These are phyloP conservation scores for Anoplopoma fimbria DNA, from an alignment of 2,113 vertebrate genomes.

Conservation along the genomic window DNA sequence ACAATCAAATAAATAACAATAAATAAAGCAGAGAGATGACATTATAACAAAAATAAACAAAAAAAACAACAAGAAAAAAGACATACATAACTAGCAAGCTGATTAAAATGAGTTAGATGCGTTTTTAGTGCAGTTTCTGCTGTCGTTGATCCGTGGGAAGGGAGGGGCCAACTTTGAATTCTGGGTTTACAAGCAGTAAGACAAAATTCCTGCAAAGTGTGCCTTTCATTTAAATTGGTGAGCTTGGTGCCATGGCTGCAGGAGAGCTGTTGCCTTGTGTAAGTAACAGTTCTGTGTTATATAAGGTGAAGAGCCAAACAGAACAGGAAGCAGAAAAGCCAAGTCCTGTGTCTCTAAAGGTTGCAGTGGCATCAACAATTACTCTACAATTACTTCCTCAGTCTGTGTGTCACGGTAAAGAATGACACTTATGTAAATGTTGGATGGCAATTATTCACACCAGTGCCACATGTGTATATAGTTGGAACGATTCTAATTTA, in stretches of 20 bases:
- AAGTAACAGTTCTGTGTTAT: conserved; percentile 34
- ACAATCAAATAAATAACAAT: too few relatives aligned
- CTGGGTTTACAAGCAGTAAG: background rate
- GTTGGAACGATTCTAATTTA: background rate
- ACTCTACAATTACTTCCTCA: conserved; percentile 34
- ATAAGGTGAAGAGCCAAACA: conserved; percentile 21
- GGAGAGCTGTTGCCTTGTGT: conserved; percentile 6
- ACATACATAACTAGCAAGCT: too few relatives aligned
- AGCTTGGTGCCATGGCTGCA: background rate
- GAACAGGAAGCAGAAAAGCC: conserved; percentile 27
- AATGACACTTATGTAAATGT: conserved; percentile 15
- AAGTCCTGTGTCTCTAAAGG: conserved; percentile 4
- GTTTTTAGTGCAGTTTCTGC: too few relatives aligned
- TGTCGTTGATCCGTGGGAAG: background rate
- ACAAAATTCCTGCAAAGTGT: background rate
- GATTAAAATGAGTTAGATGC: too few relatives aligned
- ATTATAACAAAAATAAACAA: too few relatives aligned
- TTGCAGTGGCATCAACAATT: conserved; percentile 35
- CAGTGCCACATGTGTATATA: background rate
- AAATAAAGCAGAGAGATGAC: too few relatives aligned
- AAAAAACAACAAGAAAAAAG: too few relatives aligned
- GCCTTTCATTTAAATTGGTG: conserved; percentile 15
- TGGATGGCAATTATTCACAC: conserved; percentile 11
- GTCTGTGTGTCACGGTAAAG: conserved; percentile 16
- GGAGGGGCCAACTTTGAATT: background rate